Evolutionary conservation across 2,888 invertebrate genomes (phyloP), one percentile per base, ranked within the genome.

Genomic region (Psylliodes chrysocephalus): DNA sequence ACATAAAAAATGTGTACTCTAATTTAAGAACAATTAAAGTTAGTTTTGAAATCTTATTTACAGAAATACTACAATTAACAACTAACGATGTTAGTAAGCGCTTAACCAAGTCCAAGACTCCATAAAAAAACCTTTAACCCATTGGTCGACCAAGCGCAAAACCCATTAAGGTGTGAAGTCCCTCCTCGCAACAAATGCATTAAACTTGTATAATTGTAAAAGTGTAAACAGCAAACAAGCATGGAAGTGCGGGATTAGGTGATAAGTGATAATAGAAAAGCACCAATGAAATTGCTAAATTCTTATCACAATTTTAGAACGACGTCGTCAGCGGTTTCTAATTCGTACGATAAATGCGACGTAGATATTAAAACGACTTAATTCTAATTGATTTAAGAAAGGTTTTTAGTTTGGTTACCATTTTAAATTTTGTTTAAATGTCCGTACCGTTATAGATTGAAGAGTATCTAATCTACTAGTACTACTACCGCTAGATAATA

Each of bases 191-290:
- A 38, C 14, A 38, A 38, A 46, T 46, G 46, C 46, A 46, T 22
- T 22, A 46, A 22, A 46, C 46, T n/a, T 46, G 46, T 46, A 12
- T 46, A 46, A 46, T 8, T 25, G 44, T 44, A 19, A n/a, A n/a
- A 18, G 19, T 17, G 17, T 44, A 44, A 44, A 44, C 44, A 46
- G n/a, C 22, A 10, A 46, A 46, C 25, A 19, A 22, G 25, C n/a
- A 22, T 46, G 22, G 46, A 46, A 46, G 46, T 25, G 22, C 12
- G 10, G 25, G 17, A 46, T 8, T 46, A 14, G 14, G 4, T 22
- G 46, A 46, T 46, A 46, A 25, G 4, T 22, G 46, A 46, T 46
- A 46, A 46, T 2, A 46, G 14, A 22, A 22, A 22, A 22, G 46
- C 46, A 14, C 46, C 46, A 46, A 46, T 46, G 46, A 12, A 25